phyloP scores from a whole-genome alignment of 2,888 invertebrate species.

The Anarsia innoxiella region DNA sequence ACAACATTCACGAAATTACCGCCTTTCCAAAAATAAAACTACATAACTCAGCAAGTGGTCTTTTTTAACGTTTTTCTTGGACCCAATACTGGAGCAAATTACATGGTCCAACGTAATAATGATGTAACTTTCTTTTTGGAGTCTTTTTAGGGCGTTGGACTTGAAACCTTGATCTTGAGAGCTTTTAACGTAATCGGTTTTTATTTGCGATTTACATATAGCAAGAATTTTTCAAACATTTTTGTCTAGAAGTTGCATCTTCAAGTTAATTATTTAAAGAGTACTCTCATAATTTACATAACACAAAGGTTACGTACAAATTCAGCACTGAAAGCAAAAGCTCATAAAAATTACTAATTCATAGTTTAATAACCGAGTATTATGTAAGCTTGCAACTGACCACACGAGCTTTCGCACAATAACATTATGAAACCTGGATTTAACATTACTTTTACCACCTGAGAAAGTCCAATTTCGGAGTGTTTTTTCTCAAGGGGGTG shows the following conservation, averaged over 20 bases:
- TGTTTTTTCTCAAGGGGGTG: conserved; percentile 51
- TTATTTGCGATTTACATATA: too few species aligned
- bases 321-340: background rate
- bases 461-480: conserved; percentile 65
- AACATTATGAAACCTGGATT: conserved; percentile 65
- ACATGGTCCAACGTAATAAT: too few species aligned
- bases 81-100: too few species aligned
- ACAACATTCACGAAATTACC: too few species aligned
- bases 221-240: too few species aligned
- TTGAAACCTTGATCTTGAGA: too few species aligned
- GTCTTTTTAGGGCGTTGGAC: too few species aligned
- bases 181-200: too few species aligned
- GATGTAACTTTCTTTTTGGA: too few species aligned
- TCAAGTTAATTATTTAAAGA: background rate
- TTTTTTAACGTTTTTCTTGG: too few species aligned
- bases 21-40: too few species aligned
- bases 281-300: background rate
- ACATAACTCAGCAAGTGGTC: too few species aligned
- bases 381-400: conserved; percentile 45
- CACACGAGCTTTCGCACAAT: conserved; percentile 50
- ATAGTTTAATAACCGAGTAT: background rate
- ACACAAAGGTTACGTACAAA: background rate
- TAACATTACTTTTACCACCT: conserved; percentile 67
- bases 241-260: background rate
- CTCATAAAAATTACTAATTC: background rate